A percentile compares a stretch with the other conserved stretches of the same genome.
phyloP scores from a whole-genome alignment of 2,797 vertebrate genomes.

The Philypnodon macrostomus region DNA sequence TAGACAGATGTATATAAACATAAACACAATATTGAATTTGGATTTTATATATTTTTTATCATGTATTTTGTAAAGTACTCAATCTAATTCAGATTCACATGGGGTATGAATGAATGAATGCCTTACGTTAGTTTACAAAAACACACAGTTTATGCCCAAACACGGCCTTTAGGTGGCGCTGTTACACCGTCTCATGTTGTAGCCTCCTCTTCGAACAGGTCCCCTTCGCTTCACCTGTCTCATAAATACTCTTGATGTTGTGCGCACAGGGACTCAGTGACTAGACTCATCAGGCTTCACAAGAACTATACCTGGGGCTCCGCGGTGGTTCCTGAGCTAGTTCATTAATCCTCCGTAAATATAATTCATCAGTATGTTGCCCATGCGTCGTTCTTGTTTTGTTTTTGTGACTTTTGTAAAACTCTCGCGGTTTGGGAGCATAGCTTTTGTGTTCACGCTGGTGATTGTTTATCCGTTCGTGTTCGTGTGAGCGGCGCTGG shows the following conservation, averaged over 20 bases:
- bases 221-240: constrained; percentile 34
- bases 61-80: too few species aligned
- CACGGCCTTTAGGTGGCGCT: constrained; percentile 54
- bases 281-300: constrained; percentile 21
- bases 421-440: constrained; percentile 32
- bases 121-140: neutral
- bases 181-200: constrained; percentile 16
- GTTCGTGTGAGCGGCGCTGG: constrained; percentile 40
- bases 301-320: constrained; percentile 14
- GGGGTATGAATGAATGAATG: neutral
- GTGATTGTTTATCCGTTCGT: constrained; percentile 53
- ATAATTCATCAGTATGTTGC: constrained; percentile 17
- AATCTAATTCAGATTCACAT: too few species aligned
- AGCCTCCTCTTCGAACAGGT: constrained; percentile 2
- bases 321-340: neutral
- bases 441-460: constrained; percentile 50
- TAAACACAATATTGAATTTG: too few species aligned
- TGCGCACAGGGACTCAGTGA: constrained; percentile 39
- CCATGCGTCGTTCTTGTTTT: constrained; percentile 38
- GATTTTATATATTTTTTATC: too few species aligned
- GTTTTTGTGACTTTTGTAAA: constrained; percentile 57
- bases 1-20: too few species aligned
- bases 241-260: constrained; percentile 19
- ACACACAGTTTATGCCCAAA: neutral
- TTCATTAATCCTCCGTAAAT: neutral